Evolutionary conservation across 1,140 invertebrate genomes (phyloP), one percentile per base, ranked within the genome.

Genomic region (Tetranychus cinnabarinus): DNA sequence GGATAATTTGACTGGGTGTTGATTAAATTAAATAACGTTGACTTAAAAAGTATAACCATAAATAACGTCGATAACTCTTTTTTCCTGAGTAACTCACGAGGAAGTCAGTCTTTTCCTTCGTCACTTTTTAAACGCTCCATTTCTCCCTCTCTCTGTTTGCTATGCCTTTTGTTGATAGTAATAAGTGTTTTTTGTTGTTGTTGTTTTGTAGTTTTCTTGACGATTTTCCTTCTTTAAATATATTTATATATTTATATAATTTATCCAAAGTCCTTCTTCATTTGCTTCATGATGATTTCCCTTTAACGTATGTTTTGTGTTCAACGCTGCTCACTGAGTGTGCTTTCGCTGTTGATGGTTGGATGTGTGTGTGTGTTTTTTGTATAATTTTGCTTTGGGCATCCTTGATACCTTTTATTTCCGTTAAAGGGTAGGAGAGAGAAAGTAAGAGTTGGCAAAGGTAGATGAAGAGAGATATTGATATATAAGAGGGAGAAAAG

Each of bases 41-140:
- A 42, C 39, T 42, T 42, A 42, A 50, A 34, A 47, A 6, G 42
- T 45, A 55, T 15, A 54, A 60, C 36, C 37, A 39, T 70, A 70
- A 71, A 63, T 67, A 65, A 66, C 62, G 65, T 65, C 69, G 68
- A 64, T 69, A 23, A 23, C 23, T 23, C 23, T 23, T 23, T 23
- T 23, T 23, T 23, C 23, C 23, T 23, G 23, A 23, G 23, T 23
- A 23, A 23, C 23, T 23, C 23, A 23, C 23, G 23, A 23, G 23
- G 23, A 23, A 23, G 23, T 23, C 23, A 23, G 23, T 23, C 23
- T 23, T 23, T 23, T 23, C 23, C 23, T 23, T 23, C 23, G 23
- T 23, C 23, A 23, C 23, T 23, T 23, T 23, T 23, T 23, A 23
- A 23, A 23, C 23, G 23, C 23, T 23, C 23, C 23, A 23, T 23